Percentiles rank a stretch among this genome's conserved stretches.
Conservation (phyloP, 2,113 vertebrate species). For the Cebidichthys violaceus region DNA sequence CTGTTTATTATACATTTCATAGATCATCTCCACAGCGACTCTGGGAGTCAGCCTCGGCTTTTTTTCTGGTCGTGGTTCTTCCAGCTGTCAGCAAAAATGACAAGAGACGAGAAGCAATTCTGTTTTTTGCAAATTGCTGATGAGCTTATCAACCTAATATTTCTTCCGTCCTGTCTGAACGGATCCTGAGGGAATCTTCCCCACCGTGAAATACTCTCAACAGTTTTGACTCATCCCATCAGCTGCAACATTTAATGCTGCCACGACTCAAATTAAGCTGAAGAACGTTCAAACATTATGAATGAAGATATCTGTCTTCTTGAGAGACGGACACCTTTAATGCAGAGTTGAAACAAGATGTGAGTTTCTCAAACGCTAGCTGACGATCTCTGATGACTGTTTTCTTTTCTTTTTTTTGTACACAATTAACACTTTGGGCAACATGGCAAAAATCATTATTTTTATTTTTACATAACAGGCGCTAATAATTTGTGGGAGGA, state of each 20-base stretch:
- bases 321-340: too few species aligned
- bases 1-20: not conserved
- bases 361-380: not conserved
- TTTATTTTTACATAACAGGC: too few species aligned
- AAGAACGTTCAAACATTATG: constrained; percentile 1
- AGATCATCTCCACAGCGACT: not conserved
- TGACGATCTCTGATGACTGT: not conserved
- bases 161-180: not conserved
- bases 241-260: not conserved
- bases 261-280: not conserved
- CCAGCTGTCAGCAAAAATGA: not conserved
- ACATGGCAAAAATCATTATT: too few species aligned
- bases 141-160: not conserved
- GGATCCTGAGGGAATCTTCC: not conserved
- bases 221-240: not conserved
- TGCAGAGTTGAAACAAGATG: not conserved
- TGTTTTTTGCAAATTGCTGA: not conserved
- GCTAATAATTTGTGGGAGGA: too few species aligned
- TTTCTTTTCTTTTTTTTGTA: not conserved
- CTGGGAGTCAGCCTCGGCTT: not conserved
- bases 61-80: not conserved
- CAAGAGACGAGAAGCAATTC: not conserved
- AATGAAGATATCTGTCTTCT: not conserved
- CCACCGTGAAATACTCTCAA: not conserved
- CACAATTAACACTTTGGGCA: not conserved